Base-by-base conservation (phyloP, 2,888 invertebrate species). In the Embidobia sp. region DNA sequence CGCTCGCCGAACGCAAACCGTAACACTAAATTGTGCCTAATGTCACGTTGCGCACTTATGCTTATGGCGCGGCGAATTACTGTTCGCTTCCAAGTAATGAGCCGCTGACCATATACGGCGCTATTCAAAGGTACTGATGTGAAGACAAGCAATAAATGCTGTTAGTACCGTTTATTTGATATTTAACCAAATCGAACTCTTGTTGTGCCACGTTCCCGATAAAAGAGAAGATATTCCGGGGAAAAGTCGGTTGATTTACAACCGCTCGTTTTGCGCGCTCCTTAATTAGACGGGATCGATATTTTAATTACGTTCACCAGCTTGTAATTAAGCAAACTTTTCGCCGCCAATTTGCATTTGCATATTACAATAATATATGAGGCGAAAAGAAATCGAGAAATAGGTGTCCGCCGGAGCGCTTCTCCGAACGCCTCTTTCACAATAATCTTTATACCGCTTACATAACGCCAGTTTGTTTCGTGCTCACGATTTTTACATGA, bases 51-150 rank as follows among this genome's bases (percentile, higher is more conserved):
- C 42, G 33, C 13, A 22, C 51, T 53, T 61, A 55, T 55, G 19
- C 16, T 49, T 46, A 59, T 51, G 35, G 49, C 22, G 49, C 57
- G 29, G 64, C 15, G 57, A 59, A 73, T 64, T 73, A 73, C 57
- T 35, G 49, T 57, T 64, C 53, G 46, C 61, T 53, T 29, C 44
- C 35, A 53, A 46, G 61, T 74, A 67, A 59, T 74, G 46, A 66
- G 31, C 53, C 44, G 37, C 40, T 61, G 51, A 40, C 74, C 59
- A 29, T 67, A 74, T 67, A 74, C 53, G 74, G 74, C 11, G 16
- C 66, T 67, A 59, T 40, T 69, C 48, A 61, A 75, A 75, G 63
- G 35, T 33, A 61, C 63, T 75, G 61, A 67, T 69, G 55, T 10
- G 48, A 61, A 61, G 61, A 63, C 59, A 67, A 59, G 59, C 44